Percentiles rank a stretch among this genome's conserved stretches.
These are phyloP conservation scores for Synanthedon tipuliformis DNA, from an alignment of 2,888 invertebrate species.

Conservation along the genomic window DNA sequence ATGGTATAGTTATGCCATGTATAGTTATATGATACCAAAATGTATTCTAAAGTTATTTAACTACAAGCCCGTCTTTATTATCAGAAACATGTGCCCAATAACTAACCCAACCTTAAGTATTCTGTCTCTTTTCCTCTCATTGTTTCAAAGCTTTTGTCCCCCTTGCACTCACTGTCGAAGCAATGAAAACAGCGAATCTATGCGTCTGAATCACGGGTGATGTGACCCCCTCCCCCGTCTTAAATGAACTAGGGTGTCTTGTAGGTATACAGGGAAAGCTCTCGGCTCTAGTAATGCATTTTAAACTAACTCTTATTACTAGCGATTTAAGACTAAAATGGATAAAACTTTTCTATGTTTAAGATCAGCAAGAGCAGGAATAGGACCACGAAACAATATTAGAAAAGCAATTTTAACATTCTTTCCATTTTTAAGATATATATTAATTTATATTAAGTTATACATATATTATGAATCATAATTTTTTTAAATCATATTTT, in stretches of 20 bases:
- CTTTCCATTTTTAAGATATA: too few relatives aligned
- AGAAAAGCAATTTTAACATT: too few relatives aligned
- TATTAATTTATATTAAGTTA: too few relatives aligned
- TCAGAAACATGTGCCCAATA: conserved; percentile 43
- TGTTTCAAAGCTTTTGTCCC: conserved; percentile 24
- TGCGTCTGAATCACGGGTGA: conserved; percentile 59
- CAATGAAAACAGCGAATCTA: conserved; percentile 65
- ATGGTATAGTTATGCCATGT: too few relatives aligned
- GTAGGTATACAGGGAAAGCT: neutral
- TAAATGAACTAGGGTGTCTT: conserved; percentile 56
- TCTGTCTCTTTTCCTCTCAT: conserved; percentile 32
- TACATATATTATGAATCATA: too few relatives aligned
- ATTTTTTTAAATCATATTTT: too few relatives aligned
- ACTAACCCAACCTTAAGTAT: conserved; percentile 46
- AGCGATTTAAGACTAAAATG: neutral
- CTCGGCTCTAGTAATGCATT: neutral
- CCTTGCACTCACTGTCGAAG: conserved; percentile 48
- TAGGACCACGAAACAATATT: too few relatives aligned
- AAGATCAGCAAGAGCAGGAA: too few relatives aligned
- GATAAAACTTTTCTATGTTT: too few relatives aligned
- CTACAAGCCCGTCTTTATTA: conserved; percentile 26
- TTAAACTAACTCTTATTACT: neutral
- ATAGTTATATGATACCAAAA: conserved; percentile 13
- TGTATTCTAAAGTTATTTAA: conserved; percentile 19
- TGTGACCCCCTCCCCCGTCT: conserved; percentile 48